Evolutionary conservation across 2,113 vertebrate species (phyloP), one percentile per base, ranked within the genome.

Genomic region (Electrona antarctica): DNA sequence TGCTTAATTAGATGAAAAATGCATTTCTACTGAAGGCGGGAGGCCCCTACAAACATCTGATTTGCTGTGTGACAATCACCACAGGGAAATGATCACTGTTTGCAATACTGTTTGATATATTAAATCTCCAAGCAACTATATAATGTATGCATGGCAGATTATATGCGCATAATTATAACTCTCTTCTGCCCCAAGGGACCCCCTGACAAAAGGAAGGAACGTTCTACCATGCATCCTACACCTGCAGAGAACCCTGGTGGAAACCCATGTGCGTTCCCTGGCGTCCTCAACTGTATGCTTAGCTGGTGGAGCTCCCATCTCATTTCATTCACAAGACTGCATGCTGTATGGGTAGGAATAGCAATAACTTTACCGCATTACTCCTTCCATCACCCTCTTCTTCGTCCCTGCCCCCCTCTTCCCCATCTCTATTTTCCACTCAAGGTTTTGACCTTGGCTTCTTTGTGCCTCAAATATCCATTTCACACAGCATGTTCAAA

Each of bases 361-460:
- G 69, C 33, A 41, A 41, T 41, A 60, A 69, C 63, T 79, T 79
- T 76, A 48, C 71, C 70, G 73, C 78, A 84, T 76, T 74, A 83
- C 55, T 55, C 68, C 73, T 84, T 84, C 79, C n/a, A 3, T 71
- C 6, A 14, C 60, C 62, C 55, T 80, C 74, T 82, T 7, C 56
- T 67, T 29, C 8, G 12, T 57, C 14, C 11, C 54, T 66, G 62
- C 28, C 71, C 28, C 71, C 33, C 61, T 70, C 52, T 55, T 50
- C 58, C 54, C 12, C 54, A 67, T 57, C 47, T 79, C 46, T 52
- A 78, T 81, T 80, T 21, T 73, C 60, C 79, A 81, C 85, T 72
- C 59, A 41, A 71, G 72, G 64, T 60, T 82, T 59, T 76, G 67
- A 78, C 82, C 86, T 88, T 79, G 80, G 77, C 69, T 82, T 78